These are phyloP conservation scores for Nesidiocoris tenuis DNA, from an alignment of 2,888 invertebrate genomes.

Conservation along the genomic window DNA sequence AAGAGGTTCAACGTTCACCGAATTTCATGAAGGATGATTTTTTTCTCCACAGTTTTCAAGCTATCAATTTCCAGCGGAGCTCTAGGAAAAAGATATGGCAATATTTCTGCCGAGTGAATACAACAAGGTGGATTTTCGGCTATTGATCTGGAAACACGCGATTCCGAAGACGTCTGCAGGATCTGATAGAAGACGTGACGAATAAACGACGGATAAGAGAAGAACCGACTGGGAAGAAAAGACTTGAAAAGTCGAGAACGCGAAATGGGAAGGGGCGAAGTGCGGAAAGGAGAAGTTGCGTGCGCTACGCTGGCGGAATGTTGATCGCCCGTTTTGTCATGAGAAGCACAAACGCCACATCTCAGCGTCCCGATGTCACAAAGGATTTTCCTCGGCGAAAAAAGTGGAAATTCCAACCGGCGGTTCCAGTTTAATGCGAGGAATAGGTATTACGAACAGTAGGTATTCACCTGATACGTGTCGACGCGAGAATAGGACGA, in stretches of 20 bases:
- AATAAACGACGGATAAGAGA: background rate
- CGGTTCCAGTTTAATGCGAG: background rate
- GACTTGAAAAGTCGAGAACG: background rate
- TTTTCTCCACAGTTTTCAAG: no score
- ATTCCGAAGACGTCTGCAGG: constrained; percentile 6
- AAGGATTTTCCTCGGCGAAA: background rate
- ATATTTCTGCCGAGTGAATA: background rate
- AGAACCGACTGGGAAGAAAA: background rate
- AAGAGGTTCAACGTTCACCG: no score
- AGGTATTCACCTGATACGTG: no score
- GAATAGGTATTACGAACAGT: no score
- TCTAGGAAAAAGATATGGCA: no score
- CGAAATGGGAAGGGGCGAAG: background rate
- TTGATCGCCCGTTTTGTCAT: constrained; percentile 12
- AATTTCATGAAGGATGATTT: no score
- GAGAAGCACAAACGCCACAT: background rate
- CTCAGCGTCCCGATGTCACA: background rate
- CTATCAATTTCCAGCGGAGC: no score
- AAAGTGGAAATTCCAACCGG: background rate
- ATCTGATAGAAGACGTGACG: background rate
- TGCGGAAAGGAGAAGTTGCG: constrained; percentile 8
- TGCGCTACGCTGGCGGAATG: constrained; percentile 25
- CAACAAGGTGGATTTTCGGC: background rate
- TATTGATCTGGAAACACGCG: constrained; percentile 8
- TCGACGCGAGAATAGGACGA: no score